Conservation (phyloP, 2,888 invertebrate species). For the Polydrusus cervinus region DNA sequence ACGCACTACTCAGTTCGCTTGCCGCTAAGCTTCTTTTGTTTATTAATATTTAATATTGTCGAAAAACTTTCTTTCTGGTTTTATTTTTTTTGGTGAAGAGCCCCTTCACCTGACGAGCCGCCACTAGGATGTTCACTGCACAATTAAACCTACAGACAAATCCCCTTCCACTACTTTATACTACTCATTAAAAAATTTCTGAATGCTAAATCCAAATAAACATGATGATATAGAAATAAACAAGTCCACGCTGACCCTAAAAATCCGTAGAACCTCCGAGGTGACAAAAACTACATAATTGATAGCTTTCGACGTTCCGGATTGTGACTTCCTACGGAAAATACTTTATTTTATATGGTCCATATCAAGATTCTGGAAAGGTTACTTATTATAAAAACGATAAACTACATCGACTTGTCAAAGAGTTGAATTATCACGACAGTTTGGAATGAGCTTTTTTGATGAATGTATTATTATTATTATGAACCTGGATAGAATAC, state of each 20-base stretch:
- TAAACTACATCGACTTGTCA: constrained; percentile 17
- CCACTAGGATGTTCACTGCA: too few species aligned
- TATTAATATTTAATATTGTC: too few species aligned
- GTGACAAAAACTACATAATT: constrained; percentile 21
- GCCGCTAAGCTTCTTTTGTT: too few species aligned
- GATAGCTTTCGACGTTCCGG: constrained; percentile 15
- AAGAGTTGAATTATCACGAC: constrained; percentile 7
- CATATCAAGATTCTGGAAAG: constrained; percentile 12
- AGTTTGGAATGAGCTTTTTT: constrained; percentile 8
- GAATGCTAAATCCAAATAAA: too few species aligned
- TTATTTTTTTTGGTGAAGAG: too few species aligned
- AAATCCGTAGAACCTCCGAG: not conserved
- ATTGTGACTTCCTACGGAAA: not conserved
- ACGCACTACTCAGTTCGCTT: too few species aligned
- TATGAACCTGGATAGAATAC: not conserved
- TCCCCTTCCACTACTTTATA: too few species aligned
- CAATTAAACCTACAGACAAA: too few species aligned
- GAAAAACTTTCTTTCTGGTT: too few species aligned
- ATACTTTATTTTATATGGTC: constrained; percentile 18
- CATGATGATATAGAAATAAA: not conserved
- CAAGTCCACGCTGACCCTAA: not conserved
- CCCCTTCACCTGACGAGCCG: too few species aligned
- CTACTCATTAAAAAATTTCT: too few species aligned
- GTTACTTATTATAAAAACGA: constrained; percentile 19
- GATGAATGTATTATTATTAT: constrained; percentile 18